Evolutionary conservation across 30 jellyfish, hydroid and myxozoan genomes (phyloP).

Genomic region (Sanderia malayensis): DNA sequence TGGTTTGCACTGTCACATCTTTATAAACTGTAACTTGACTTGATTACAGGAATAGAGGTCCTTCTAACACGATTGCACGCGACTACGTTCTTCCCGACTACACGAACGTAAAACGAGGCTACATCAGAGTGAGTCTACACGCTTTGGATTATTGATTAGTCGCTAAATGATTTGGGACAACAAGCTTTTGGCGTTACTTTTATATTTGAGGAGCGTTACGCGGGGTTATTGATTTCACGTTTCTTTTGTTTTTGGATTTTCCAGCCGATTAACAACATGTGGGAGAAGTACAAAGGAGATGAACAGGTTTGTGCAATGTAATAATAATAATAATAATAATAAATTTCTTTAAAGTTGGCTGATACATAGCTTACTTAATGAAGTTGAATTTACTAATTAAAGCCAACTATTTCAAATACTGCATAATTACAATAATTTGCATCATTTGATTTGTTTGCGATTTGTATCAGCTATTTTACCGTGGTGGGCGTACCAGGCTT

Average conservation of each 20-base stretch:
- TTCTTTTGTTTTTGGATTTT: background rate
- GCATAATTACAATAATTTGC: too few relatives aligned
- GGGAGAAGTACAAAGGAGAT: conserved; percentile 79
- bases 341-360: background rate
- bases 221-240: background rate
- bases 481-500: too few relatives aligned
- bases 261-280: conserved; percentile 76
- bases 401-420: too few relatives aligned
- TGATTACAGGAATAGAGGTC: conserved; percentile 58
- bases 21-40: too few relatives aligned
- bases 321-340: too few relatives aligned
- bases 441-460: too few relatives aligned
- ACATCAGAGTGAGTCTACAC: conserved; percentile 63
- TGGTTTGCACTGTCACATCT: too few relatives aligned
- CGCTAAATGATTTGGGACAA: too few relatives aligned
- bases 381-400: too few relatives aligned
- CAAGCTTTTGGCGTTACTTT: too few relatives aligned
- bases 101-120: conserved; percentile 88
- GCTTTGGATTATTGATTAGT: too few relatives aligned
- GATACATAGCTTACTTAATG: background rate
- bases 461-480: too few relatives aligned
- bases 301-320: conserved; percentile 55
- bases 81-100: conserved; percentile 91
- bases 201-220: background rate
- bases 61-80: conserved; percentile 66